phyloP scores from a whole-genome alignment of 1,140 invertebrate species.

The Drosophila sproati region DNA sequence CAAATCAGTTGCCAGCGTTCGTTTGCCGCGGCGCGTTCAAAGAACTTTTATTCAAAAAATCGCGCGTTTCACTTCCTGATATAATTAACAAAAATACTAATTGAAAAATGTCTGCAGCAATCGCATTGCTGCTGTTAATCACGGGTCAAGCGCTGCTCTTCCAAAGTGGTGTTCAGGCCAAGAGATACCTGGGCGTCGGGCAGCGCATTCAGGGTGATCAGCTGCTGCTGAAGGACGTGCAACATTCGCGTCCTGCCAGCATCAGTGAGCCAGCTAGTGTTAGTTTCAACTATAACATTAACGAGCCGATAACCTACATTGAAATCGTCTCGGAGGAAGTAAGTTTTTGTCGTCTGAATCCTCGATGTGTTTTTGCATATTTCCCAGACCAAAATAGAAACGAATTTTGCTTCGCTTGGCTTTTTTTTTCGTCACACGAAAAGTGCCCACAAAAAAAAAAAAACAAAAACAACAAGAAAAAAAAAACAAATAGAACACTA shows the following conservation, averaged over 20 bases:
- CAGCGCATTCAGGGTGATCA: conserved; percentile 58
- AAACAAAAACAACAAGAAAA: neutral
- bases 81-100: neutral
- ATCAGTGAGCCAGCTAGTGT: conserved; percentile 54
- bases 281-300: conserved; percentile 66
- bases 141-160: conserved; percentile 26
- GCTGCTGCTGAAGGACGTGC: conserved; percentile 72
- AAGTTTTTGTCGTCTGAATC: conserved; percentile 47
- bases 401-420: conserved; percentile 37
- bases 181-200: conserved; percentile 61
- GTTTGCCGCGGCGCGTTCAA: conserved; percentile 63
- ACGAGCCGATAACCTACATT: conserved; percentile 72
- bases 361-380: conserved; percentile 58
- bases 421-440: conserved; percentile 61
- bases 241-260: conserved; percentile 53
- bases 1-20: conserved; percentile 66
- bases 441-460: conserved; percentile 23
- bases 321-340: conserved; percentile 74
- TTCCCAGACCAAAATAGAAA: conserved; percentile 51
- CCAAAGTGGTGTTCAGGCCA: conserved; percentile 27
- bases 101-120: conserved; percentile 39
- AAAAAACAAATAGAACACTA: conserved; percentile 44
- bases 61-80: neutral
- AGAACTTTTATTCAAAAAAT: conserved; percentile 7
- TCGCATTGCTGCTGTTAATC: conserved; percentile 31